A percentile compares a stretch with the other conserved stretches of the same genome.
phyloP scores from a whole-genome alignment of 2,888 invertebrate genomes.

The Harpalus rubripes region DNA sequence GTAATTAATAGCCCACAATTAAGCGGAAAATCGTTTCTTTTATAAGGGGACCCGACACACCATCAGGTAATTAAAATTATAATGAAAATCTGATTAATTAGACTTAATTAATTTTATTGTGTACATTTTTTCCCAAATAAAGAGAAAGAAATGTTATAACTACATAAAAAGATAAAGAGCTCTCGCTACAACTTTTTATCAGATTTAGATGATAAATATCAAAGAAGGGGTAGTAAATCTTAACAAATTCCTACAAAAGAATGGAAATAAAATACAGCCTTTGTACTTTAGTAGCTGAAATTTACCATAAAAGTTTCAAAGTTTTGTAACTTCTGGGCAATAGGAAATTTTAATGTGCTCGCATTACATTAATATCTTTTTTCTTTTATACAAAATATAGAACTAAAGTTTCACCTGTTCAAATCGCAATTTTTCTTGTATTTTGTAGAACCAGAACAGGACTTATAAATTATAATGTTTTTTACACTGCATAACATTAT shows the following conservation, averaged over 20 bases:
- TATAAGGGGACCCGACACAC: slow-evolving; percentile 26
- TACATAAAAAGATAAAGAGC: not conserved
- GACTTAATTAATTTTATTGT: slow-evolving; percentile 31
- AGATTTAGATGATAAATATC: slow-evolving; percentile 3
- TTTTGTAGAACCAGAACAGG: too few species aligned
- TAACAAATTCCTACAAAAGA: not conserved
- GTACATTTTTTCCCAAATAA: slow-evolving; percentile 10
- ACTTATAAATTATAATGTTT: too few species aligned
- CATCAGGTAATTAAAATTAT: slow-evolving; percentile 50
- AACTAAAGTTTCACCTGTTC: too few species aligned
- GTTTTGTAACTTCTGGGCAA: not conserved
- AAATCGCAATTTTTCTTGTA: too few species aligned
- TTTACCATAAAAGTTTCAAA: not conserved
- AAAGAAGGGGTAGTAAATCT: not conserved
- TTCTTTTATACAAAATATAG: too few species aligned
- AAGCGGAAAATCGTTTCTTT: slow-evolving; percentile 45
- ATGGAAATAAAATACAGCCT: not conserved
- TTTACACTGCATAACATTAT: too few species aligned
- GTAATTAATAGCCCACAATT: slow-evolving; percentile 31
- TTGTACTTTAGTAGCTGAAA: not conserved
- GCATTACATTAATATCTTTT: not conserved
- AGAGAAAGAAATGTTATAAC: not conserved
- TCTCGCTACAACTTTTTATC: not conserved
- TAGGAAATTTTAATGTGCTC: not conserved
- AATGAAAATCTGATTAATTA: slow-evolving; percentile 42